Evolutionary conservation across 2,797 vertebrate genomes (phyloP).

Genomic region (Hipposideros larvatus): DNA sequence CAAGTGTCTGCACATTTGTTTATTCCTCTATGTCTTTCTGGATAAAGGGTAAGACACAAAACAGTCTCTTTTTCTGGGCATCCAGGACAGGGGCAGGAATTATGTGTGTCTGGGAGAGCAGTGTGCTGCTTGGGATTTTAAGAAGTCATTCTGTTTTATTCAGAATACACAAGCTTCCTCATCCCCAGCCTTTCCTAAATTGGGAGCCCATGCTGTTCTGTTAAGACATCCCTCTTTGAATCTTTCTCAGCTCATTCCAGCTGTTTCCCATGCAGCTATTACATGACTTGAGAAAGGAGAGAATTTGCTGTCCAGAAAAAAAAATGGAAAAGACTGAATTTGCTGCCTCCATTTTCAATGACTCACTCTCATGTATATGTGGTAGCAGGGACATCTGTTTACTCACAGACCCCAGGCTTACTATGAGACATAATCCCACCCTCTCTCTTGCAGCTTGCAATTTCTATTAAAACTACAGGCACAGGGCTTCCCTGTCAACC

Average conservation of each 20-base stretch:
- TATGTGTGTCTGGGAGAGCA: not conserved
- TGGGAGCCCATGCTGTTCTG: not conserved
- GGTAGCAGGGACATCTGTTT: not conserved
- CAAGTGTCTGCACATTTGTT: not conserved
- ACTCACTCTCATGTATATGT: not conserved
- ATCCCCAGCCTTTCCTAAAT: not conserved
- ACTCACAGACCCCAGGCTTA: not conserved
- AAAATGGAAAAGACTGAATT: not conserved
- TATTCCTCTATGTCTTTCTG: not conserved
- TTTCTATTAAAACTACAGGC: not conserved
- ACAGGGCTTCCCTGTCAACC: not conserved
- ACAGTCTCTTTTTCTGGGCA: not conserved
- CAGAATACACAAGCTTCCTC: not conserved
- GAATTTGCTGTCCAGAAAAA: not conserved
- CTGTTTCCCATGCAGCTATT: not conserved
- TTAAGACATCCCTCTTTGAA: not conserved
- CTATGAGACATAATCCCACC: not conserved
- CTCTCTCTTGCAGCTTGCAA: not conserved
- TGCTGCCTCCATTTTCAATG: not conserved
- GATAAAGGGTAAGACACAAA: not conserved
- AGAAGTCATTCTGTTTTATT: not conserved
- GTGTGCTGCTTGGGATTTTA: not conserved
- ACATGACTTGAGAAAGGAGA: not conserved
- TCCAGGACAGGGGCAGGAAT: not conserved
- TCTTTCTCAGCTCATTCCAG: not conserved